phyloP scores from a whole-genome alignment of 2,797 vertebrate genomes.

The Sebastes iracundus region DNA sequence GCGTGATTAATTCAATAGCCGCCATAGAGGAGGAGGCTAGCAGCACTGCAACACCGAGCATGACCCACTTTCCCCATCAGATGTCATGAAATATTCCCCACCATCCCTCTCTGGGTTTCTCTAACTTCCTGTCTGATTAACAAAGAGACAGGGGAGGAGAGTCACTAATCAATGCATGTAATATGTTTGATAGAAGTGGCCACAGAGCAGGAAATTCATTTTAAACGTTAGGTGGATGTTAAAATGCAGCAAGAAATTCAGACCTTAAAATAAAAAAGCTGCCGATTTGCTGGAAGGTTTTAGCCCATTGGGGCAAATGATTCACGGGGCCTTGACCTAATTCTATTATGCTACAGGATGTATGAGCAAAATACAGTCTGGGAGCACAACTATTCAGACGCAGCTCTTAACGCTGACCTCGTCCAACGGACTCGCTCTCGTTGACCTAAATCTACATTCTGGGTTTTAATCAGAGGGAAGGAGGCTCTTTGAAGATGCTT shows the following conservation, averaged over 20 bases:
- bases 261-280: conserved; percentile 18
- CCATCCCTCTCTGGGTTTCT: conserved; percentile 40
- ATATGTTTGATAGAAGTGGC: not conserved
- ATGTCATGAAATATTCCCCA: conserved; percentile 85
- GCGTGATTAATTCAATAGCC: conserved; percentile 95
- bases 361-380: conserved; percentile 52
- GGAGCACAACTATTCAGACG: conserved; percentile 22
- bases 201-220: not conserved
- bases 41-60: conserved; percentile 84
- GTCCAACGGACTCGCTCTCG: conserved; percentile 3
- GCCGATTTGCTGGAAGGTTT: conserved; percentile 44
- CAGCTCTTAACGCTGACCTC: conserved; percentile 56
- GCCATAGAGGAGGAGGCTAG: conserved; percentile 90
- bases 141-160: conserved; percentile 7
- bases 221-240: not conserved
- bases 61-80: conserved; percentile 95
- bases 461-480: not conserved
- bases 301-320: conserved; percentile 63
- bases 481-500: not conserved
- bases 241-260: not conserved
- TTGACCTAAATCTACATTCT: conserved; percentile 48
- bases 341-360: conserved; percentile 67
- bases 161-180: not conserved
- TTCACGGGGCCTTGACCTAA: conserved; percentile 75
- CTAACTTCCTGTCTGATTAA: conserved; percentile 62